Base-by-base conservation (phyloP, 2,888 invertebrate species). In the Harmothoe impar region DNA sequence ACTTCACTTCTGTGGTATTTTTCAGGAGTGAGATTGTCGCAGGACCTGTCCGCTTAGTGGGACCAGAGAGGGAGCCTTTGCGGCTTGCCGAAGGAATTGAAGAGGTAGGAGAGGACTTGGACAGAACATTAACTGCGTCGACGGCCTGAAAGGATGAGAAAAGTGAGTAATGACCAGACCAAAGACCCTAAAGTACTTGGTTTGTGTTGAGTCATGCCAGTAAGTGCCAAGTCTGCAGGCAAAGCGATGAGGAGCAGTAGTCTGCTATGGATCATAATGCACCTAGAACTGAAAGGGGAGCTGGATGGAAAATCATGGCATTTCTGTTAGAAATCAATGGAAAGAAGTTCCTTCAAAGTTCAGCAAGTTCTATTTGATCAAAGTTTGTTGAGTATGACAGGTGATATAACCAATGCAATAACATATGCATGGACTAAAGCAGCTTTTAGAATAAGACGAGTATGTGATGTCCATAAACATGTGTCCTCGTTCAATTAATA, bases 121-220 rank as follows among this genome's bases (percentile, higher is more conserved):
- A 86, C 54, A 54, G 56, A 86, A 29, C 56, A 86, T 86, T 86
- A 86, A 25, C 51, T 17, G 86, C 86, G 20, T 86, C 86, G 56
- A 86, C 29, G 33, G 54, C 86, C 86, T 86, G 86, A 52, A 86
- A 86, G 52, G 10, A 86, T 29, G 52, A 84, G 31, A 84, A 86
- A 33, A 23, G 31, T 29, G 31, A 29, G 15, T 72, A 72, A 72
- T 72, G 72, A 25, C 72, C 17, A 29, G 72, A 72, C 29, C 29
- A 72, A 29, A 15, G 72, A 0, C 72, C 25, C 72, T 72, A 15
- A 62, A 62, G 10, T 43, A 43, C 43, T 43, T 43, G 43, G 43
- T 62, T n/a, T 62, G 15, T 62, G n/a, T 12, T 20, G 7, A 29
- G 25, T 1, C 72, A 72, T 72, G 72, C 72, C 31, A 3, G 5